phyloP scores from a whole-genome alignment of 1,140 invertebrate genomes.

The Penaeus chinensis region DNA sequence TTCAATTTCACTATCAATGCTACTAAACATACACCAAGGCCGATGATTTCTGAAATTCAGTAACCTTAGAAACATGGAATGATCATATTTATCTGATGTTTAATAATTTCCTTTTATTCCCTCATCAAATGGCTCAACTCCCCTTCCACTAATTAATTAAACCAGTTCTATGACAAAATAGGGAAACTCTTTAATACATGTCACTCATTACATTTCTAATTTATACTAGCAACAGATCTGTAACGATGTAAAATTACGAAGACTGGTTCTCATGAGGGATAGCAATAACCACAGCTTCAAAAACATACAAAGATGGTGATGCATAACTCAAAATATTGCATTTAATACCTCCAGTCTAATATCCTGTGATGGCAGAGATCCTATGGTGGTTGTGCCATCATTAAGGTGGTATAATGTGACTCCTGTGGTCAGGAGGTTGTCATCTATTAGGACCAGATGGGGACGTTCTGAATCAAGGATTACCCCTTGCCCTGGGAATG shows the following conservation, averaged over 20 bases:
- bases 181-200: not conserved
- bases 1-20: too few relatives aligned
- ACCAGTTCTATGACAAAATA: not conserved
- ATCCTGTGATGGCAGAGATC: conserved; percentile 78
- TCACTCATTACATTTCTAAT: conserved; percentile 8
- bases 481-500: conserved; percentile 75
- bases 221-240: too few relatives aligned
- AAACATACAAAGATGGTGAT: not conserved
- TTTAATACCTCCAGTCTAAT: conserved; percentile 79
- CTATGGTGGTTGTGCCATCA: conserved; percentile 72
- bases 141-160: conserved; percentile 13
- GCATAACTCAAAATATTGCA: conserved; percentile 59
- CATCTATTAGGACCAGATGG: conserved; percentile 92
- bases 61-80: too few relatives aligned
- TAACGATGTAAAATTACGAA: too few relatives aligned
- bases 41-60: too few relatives aligned
- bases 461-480: conserved; percentile 92
- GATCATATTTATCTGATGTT: too few relatives aligned
- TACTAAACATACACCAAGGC: too few relatives aligned
- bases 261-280: too few relatives aligned
- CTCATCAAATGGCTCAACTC: not conserved
- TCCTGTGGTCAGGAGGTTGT: conserved; percentile 84
- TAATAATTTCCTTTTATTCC: too few relatives aligned
- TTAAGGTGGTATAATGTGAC: conserved; percentile 92
- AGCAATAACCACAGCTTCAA: too few relatives aligned